Evolutionary conservation across 2,888 invertebrate species (phyloP), one percentile per base, ranked within the genome.

Genomic region (Abscondita cerata): DNA sequence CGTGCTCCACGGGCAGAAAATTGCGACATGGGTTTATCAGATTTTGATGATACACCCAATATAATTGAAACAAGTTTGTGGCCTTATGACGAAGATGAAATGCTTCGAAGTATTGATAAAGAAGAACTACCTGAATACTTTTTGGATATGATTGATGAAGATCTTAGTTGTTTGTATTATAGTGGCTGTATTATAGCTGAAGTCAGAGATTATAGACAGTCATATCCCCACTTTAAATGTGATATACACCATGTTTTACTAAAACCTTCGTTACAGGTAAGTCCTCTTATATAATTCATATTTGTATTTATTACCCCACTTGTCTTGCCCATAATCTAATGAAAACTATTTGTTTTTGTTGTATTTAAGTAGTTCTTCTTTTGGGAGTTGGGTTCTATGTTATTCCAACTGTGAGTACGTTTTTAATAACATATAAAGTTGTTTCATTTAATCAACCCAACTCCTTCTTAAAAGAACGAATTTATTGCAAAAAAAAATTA

Each of bases 141-240:
- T 59, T 85, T 93, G 65, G 94, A 96, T 79, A 82, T 95, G 69
- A 82, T 96, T 64, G 94, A 93, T 77, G 85, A 89, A 6, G 90
- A 91, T 76, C 89, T 93, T 77, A 91, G 92, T 52, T 91, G 92
- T 80, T 84, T 96, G 63, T 93, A 95, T 82, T 95, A 96, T 80
- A 92, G 90, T 71, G 96, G 96, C 65, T 95, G 95, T 83, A 90
- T 96, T 67, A 91, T 96, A 77, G 93, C 92, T 72, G 93, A 96
- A 85, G 87, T 96, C 73, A 86, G 95, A 75, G 95, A 96, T 81
- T 93, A 92, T 79, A 86, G 95, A 76, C 91, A 90, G 82, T 88
- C 89, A 70, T 91, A 89, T 83, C 89, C 90, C 72, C 84, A 86
- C 77, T 87, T 85, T 80, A 89, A 87, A 80, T 91, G 90, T 83